These are phyloP conservation scores for Luidia sarsii DNA, from an alignment of 53 echinoderm and acorn worm species.

Conservation along the genomic window DNA sequence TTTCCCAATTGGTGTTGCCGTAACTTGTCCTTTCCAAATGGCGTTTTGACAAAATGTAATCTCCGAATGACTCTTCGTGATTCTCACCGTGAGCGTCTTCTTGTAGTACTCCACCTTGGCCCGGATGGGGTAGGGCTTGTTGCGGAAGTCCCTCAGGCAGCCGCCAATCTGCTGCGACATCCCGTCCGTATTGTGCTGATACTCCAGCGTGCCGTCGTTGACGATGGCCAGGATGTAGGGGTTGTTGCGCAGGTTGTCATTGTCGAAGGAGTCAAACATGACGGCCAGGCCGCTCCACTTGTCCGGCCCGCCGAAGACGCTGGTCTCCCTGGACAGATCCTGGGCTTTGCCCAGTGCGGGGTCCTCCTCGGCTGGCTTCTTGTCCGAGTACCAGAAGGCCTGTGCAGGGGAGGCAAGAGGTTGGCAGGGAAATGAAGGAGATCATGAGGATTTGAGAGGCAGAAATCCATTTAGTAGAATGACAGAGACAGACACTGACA, in stretches of 20 bases:
- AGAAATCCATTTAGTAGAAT: too few species aligned
- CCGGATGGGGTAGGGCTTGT: conserved; percentile 92
- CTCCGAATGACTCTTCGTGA: too few species aligned
- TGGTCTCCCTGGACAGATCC: conserved; percentile 27
- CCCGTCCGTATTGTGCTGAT: conserved; percentile 91
- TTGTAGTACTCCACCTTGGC: conserved; percentile 99
- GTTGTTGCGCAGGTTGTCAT: conserved; percentile 95
- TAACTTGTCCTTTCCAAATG: too few species aligned
- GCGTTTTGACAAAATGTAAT: too few species aligned
- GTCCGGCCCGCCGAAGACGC: conserved; percentile 86
- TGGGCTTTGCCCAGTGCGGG: background rate
- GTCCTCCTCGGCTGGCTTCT: conserved; percentile 18
- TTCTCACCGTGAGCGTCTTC: conserved; percentile 92
- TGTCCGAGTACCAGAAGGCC: conserved; percentile 88
- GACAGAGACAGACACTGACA: too few species aligned
- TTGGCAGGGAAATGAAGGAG: too few species aligned
- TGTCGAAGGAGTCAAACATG: conserved; percentile 99
- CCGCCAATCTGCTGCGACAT: conserved; percentile 91
- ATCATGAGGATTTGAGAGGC: too few species aligned
- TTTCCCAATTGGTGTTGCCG: too few species aligned
- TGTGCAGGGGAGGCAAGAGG: too few species aligned
- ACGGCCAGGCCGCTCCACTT: conserved; percentile 94
- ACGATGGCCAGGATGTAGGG: conserved; percentile 85
- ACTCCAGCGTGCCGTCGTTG: conserved; percentile 86
- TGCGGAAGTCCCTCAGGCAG: conserved; percentile 94